Evolutionary conservation across 2,888 invertebrate species (phyloP), one percentile per base, ranked within the genome.

Genomic region (Thereva unica): DNA sequence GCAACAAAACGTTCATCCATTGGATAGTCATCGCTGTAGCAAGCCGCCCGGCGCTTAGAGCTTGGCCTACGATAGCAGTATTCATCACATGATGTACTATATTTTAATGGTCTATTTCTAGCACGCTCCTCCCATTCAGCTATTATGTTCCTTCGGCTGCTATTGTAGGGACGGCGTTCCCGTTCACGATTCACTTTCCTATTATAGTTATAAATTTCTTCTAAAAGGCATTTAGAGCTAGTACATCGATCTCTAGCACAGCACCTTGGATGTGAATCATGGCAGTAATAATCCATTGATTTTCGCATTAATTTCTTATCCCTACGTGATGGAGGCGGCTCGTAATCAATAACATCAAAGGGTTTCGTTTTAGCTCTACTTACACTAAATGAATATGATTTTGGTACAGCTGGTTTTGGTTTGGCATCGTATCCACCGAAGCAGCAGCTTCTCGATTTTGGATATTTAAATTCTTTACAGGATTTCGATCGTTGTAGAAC

Each of bases 401-500:
- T 81, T 66, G 80, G 80, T 72, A 81, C 78, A 35, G 56, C 9
- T 8, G 54, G 64, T n/a, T 64, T 63, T 41, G 61, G 56, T 47
- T 68, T 69, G 8, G 73, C 74, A 4, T 76, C 76, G 42, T 78
- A 75, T 41, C 78, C 76, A 66, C 77, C 78, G 69, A 81, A 80
- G 69, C 78, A 80, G 69, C 81, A 81, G 68, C 80, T 81, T 70
- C 77, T 78, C 2, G 81, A 80, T 64, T 81, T 81, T 10, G 80
- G 80, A 68, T 80, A 80, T 64, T 78, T 77, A 41, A 79, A 80
- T 66, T 80, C 79, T 66, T 78, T 78, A 72, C 80, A 80, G 70
- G 80, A 79, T 59, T 76, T 76, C 45, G 80, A 79, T 3, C 79
- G 78, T 8, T 78, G 79, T 55, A 79, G 49, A 9, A 55, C 54